Percentiles rank a stretch among this genome's conserved stretches.
Evolutionary conservation across 2,797 vertebrate species (phyloP).

Genomic region (Champsocephalus esox): DNA sequence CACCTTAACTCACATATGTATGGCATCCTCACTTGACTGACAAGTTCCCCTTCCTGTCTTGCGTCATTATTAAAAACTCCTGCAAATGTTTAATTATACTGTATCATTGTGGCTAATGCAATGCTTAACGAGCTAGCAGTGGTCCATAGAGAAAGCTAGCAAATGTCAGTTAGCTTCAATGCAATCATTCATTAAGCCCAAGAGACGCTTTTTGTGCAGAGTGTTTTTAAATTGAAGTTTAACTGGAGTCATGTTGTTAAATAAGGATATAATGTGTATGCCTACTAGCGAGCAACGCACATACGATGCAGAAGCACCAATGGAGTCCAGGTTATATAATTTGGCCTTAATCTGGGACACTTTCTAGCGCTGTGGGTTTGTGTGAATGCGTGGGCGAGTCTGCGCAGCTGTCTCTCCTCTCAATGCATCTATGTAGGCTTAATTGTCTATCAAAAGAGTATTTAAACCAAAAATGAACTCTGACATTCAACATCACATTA

Average conservation of each 20-base stretch:
- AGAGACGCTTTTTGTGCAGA: neutral
- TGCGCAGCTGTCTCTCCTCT: constrained; percentile 32
- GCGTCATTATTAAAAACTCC: constrained; percentile 7
- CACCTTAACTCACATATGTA: neutral
- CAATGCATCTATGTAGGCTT: constrained; percentile 9
- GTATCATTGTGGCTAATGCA: constrained; percentile 20
- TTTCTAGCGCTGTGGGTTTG: constrained; percentile 65
- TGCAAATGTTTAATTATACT: constrained; percentile 16
- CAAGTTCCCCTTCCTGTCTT: constrained; percentile 48
- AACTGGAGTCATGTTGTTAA: neutral
- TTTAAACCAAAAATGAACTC: constrained; percentile 25
- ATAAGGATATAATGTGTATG: neutral
- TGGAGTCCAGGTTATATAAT: constrained; percentile 85
- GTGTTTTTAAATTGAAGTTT: neutral
- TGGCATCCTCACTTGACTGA: constrained; percentile 1
- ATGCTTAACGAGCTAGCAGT: constrained; percentile 36
- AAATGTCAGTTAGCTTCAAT: constrained; percentile 3
- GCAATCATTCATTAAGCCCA: constrained; percentile 3
- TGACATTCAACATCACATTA: constrained; percentile 1
- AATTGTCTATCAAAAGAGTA: constrained; percentile 9
- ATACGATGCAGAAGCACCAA: constrained; percentile 66
- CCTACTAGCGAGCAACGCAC: constrained; percentile 38
- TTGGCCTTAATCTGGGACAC: constrained; percentile 84
- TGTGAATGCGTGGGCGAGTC: constrained; percentile 69
- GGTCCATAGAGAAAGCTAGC: constrained; percentile 31